Conservation (phyloP, 2,113 vertebrate genomes). For the Ariopsis seemanni region DNA sequence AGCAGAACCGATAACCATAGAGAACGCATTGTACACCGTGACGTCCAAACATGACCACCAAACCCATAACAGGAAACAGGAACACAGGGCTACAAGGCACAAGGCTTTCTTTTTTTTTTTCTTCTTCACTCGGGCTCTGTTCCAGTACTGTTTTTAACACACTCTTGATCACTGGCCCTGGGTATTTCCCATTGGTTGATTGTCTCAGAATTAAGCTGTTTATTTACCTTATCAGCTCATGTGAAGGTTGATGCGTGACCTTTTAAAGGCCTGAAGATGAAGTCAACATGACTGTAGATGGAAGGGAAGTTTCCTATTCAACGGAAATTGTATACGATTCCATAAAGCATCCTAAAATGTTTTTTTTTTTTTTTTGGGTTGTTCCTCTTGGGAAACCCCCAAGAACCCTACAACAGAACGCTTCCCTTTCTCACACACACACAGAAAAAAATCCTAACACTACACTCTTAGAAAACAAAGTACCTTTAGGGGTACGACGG, state of each 20-base stretch:
- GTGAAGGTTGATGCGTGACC: background rate
- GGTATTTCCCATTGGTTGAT: slow-evolving; percentile 2
- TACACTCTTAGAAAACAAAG: too few species aligned
- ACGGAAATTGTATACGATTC: background rate
- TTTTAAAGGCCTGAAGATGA: background rate
- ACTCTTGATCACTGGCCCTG: background rate
- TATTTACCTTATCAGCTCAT: background rate
- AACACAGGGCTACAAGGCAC: slow-evolving; percentile 15
- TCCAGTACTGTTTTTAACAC: slow-evolving; percentile 11
- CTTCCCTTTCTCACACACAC: background rate
- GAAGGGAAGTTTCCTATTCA: background rate
- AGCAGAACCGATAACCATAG: slow-evolving; percentile 27
- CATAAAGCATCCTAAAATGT: background rate
- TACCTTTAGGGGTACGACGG: too few species aligned
- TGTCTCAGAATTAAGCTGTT: background rate
- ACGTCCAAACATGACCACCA: slow-evolving; percentile 11
- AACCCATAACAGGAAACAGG: slow-evolving; percentile 28
- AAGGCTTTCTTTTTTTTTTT: background rate
- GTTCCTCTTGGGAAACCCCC: background rate
- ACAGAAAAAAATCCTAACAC: too few species aligned
- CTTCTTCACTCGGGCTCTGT: background rate
- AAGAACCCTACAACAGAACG: background rate
- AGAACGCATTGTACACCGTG: slow-evolving; percentile 4
- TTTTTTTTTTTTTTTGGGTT: background rate
- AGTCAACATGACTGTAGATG: background rate